Conservation (phyloP, 2,888 invertebrate species). For the Fissipunctia ypsillon region DNA sequence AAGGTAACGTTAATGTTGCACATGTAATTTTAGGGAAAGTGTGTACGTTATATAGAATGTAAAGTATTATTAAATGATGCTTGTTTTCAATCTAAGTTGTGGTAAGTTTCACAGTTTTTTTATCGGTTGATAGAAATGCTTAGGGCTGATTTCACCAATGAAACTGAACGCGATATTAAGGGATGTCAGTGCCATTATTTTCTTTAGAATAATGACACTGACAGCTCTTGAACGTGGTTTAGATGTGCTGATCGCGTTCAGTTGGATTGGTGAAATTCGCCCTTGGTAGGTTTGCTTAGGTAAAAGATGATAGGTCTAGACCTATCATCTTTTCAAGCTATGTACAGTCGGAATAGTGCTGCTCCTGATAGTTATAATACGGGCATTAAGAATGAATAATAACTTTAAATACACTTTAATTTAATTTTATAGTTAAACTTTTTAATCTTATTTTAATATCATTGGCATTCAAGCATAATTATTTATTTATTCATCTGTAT, state of each 20-base stretch:
- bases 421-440: too few species aligned
- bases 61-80: not conserved
- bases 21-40: not conserved
- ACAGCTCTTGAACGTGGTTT: too few species aligned
- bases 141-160: too few species aligned
- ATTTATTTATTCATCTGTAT: constrained; percentile 4
- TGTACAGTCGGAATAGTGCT: not conserved
- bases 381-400: not conserved
- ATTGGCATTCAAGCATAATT: not conserved
- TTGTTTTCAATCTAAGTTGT: not conserved
- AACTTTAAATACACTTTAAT: not conserved
- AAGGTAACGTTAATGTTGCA: not conserved
- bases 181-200: too few species aligned
- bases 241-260: too few species aligned
- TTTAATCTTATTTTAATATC: not conserved
- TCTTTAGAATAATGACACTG: too few species aligned
- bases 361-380: not conserved
- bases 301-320: not conserved
- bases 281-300: not conserved
- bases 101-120: not conserved
- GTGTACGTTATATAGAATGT: not conserved
- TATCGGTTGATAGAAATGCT: too few species aligned
- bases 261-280: too few species aligned
- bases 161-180: too few species aligned
- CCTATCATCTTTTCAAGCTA: too few species aligned